Base-by-base conservation (phyloP, 2,888 invertebrate species). In the Cheilosia vernalis region DNA sequence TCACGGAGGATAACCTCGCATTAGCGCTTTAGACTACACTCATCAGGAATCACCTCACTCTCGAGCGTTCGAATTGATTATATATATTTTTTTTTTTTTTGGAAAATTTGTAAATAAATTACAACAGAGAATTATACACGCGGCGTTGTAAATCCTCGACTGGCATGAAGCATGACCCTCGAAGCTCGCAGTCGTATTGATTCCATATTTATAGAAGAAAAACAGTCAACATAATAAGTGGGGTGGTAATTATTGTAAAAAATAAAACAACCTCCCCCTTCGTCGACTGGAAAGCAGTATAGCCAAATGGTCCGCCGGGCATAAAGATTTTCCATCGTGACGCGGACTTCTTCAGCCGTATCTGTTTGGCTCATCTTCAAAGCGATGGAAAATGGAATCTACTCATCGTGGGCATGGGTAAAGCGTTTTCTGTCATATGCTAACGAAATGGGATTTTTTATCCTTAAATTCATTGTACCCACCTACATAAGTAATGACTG, bases 31-130 rank as follows among this genome's bases (percentile, higher is more conserved):
- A 74, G 83, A 63, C 79, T 56, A 61, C 67, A 67, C 79, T 79
- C 79, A 83, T 79, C 78, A 83, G 61, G 27, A 83, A 83, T 83
- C 83, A 79, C 72, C 83, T 83, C 79, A 83, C 73, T 73, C 73
- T 61, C 55, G 44, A 17, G 40, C 33, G 63, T 83, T 79, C 37
- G 60, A 79, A 79, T 79, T 78, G 83, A 78, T 78, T 78, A 73
- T 77, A 64, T 70, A 61, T 49, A 15, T 63, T 27, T 64, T 61
- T 64, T 56, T 40, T 53, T 40, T 47, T 40, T 37, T 4, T 13
- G n/a, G n/a, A n/a, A 66, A 82, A 55, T 66, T 66, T 73, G 66
- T 73, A 79, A 83, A 83, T 83, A 79, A 79, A 83, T 83, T 83
- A 79, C 82, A 77, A 49, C 51, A 51, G 21, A 44, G 56, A 70